These are phyloP conservation scores for Andrena hattorfiana DNA, from an alignment of 2,888 invertebrate species.

Conservation along the genomic window DNA sequence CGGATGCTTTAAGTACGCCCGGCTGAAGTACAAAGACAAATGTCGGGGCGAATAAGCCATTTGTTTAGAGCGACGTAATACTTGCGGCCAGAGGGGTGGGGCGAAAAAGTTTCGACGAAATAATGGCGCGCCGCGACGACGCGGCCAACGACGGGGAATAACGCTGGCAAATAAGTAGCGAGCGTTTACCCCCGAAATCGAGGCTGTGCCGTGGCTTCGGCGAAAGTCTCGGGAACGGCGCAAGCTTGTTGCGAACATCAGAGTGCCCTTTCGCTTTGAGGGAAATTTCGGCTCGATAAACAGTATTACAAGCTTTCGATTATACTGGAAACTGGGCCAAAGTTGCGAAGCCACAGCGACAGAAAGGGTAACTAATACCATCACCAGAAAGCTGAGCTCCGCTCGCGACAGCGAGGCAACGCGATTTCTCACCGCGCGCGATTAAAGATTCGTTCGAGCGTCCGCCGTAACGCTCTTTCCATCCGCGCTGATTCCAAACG, in stretches of 20 bases:
- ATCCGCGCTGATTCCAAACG: conserved; percentile 1
- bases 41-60: conserved; percentile 65
- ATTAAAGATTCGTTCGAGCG: conserved; percentile 28
- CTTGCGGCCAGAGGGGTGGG: conserved; percentile 13
- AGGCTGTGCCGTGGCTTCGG: not conserved
- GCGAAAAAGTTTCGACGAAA: conserved; percentile 45
- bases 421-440: conserved; percentile 2
- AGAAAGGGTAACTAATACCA: not conserved
- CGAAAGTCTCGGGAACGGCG: too few relatives aligned
- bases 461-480: not conserved
- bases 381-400: too few relatives aligned
- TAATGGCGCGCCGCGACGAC: conserved; percentile 31
- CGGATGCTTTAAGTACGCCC: conserved; percentile 65
- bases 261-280: too few relatives aligned
- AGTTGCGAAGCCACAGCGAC: too few relatives aligned
- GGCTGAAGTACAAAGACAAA: conserved; percentile 66
- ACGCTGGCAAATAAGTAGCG: not conserved
- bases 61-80: conserved; percentile 57
- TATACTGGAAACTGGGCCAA: too few relatives aligned
- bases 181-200: not conserved
- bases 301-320: too few relatives aligned
- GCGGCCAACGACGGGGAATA: not conserved
- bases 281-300: too few relatives aligned
- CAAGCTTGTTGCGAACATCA: too few relatives aligned
- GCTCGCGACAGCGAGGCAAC: not conserved